Evolutionary conservation across 1,140 invertebrate genomes (phyloP), one percentile per base, ranked within the genome.

Genomic region (Psix sp.): DNA sequence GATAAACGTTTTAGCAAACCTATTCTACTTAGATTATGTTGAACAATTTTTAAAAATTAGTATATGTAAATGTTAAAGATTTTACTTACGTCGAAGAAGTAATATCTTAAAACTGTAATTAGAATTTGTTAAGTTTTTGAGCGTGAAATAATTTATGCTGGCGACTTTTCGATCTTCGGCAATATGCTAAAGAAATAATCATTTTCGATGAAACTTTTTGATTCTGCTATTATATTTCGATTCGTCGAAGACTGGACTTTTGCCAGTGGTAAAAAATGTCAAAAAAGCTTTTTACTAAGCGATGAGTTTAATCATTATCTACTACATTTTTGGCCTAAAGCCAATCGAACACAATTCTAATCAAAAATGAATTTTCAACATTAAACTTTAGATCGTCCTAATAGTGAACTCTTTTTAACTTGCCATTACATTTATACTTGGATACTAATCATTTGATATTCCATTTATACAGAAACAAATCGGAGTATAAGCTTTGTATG

Each of bases 241-340:
- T 57, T 49, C 24, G 40, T 26, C 20, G 51, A 38, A 35, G 63
- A 68, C 65, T 68, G 65, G 54, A 65, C 39, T 40, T 39, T 62
- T 52, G 62, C 62, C 62, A 74, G 49, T 68, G 46, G 71, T 62
- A 43, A 70, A 68, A 68, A 75, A 35, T 70, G 59, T 75, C 59
- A 54, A 70, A 60, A 42, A 48, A 56, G 72, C 71, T 68, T 63
- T 74, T 74, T 57, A 68, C 63, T 31, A 24, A 18, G n/a, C 52
- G 48, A 56, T 56, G 62, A 54, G 51, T 74, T 68, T 68, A 57
- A 63, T 68, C 63, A 74, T 68, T 74, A 74, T 57, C 57, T 52
- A 56, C 63, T 56, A 40, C 48, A 59, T 51, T 40, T 48, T 74
- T 68, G 65, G 72, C 59, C 21, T 16, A 45, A 65, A 13, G 65